phyloP scores from a whole-genome alignment of 2,888 invertebrate species.

The Seira ritae region DNA sequence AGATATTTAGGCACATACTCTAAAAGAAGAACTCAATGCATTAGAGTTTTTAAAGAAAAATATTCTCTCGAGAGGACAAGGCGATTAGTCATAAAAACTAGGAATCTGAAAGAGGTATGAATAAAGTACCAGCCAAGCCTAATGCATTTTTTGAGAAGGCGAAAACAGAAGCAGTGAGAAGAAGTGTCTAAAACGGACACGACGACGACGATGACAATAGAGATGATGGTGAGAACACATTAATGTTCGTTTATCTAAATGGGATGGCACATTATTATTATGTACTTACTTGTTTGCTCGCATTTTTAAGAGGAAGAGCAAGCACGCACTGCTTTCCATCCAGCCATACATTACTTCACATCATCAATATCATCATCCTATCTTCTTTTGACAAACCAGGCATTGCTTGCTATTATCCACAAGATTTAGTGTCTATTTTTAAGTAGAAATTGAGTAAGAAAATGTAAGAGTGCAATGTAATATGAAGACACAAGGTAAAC shows the following conservation, averaged over 20 bases:
- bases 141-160: conserved; percentile 2
- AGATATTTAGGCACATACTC: conserved; percentile 17
- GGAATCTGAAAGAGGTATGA: not conserved
- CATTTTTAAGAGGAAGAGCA: not conserved
- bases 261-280: conserved; percentile 42
- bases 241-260: conserved; percentile 58
- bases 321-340: not conserved
- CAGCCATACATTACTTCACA: too few relatives aligned
- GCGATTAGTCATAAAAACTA: conserved; percentile 38
- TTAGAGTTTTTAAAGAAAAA: conserved; percentile 23
- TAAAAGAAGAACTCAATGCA: not conserved
- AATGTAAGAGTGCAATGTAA: not conserved
- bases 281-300: conserved; percentile 14
- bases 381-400: not conserved
- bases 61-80: conserved; percentile 39
- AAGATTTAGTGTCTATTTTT: not conserved
- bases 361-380: too few relatives aligned
- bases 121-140: not conserved
- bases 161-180: not conserved
- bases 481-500: not conserved
- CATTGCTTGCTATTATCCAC: not conserved
- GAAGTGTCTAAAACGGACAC: conserved; percentile 18
- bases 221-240: conserved; percentile 42
- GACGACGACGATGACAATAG: conserved; percentile 20
- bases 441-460: not conserved